Base-by-base conservation (phyloP, 1,140 invertebrate genomes). In the Tenebrio molitor region DNA sequence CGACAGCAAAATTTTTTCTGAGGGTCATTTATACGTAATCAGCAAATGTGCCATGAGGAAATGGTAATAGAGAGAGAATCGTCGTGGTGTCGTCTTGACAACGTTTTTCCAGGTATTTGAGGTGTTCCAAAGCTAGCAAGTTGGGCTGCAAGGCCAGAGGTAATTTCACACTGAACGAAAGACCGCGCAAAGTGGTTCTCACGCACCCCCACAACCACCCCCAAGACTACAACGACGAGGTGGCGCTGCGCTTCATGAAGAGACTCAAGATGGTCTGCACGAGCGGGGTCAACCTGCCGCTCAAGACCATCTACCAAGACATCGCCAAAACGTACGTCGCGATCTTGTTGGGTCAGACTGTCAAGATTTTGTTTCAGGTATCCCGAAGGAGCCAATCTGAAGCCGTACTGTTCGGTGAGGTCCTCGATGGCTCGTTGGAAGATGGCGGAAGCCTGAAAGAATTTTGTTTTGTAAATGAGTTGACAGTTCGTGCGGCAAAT, bases 141-240 rank as follows among this genome's bases (percentile, higher is more conserved):
- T 10, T 58, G 1, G 19, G 23, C 4, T 58, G 50, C 29, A 25
- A 29, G 14, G 23, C 21, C 8, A 25, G 50, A 34, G 50, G 7
- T 2, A 58, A 29, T 29, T 58, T 15, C 4, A 58, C n/a, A 12
- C 21, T 58, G 17, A 17, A 50, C 2, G 50, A 58, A 3, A 58
- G 4, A 15, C 23, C 50, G 0, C 10, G 12, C 1, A 58, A 29
- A 25, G 3, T 58, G n/a, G 23, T 25, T 25, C 8, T 58, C 6
- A 76, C 72, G 0, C 64, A 71, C 33, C 64, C 69, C 8, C 75
- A 76, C 15, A 76, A 76, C 29, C 75, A 76, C 39, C 75, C 74
- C 3, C 69, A 73, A 3, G 64, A 72, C 10, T 19, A 33, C 44
- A 34, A 14, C 6, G 25, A 34, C 29, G 8, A 63, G 8, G 19